Evolutionary conservation across 2,113 vertebrate genomes (phyloP), one percentile per base, ranked within the genome.

Genomic region (Furnarius figulus): DNA sequence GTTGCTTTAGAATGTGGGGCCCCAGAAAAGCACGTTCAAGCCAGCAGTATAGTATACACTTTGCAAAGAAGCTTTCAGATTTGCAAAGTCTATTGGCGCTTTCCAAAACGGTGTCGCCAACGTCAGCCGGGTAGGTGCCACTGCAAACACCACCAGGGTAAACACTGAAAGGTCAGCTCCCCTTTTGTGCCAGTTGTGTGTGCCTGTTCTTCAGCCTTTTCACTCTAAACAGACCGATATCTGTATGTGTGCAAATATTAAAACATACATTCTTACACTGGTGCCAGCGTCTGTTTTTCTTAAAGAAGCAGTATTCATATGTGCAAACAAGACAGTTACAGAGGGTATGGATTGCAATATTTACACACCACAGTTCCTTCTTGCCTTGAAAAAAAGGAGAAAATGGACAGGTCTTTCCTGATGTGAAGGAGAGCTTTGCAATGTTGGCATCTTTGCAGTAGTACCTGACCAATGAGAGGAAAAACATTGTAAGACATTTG

Each of bases 41-140:
- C 72, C 78, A 49, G 79, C 79, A 59, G 23, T 24, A 40, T 75
- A 93, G 90, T 56, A 61, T 81, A 90, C 1, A 21, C 67, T 96
- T 91, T 95, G 94, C 92, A 95, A 96, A 96, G 90, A 63, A 84
- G 79, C 92, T 90, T 96, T 97, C 93, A 96, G 87, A 19, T 86
- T 93, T 88, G 61, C 63, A 39, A 28, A 83, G 93, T 63, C 95
- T 52, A 31, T 30, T 86, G 92, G 65, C n/a, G 0, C 65, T 92
- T 90, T 94, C 87, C 25, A 39, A 75, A 95, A 71, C 27, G 0
- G 44, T 10, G 17, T 94, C 20, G 92, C 93, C 96, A 96, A 93
- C 31, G 23, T 96, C 96, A 96, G 96, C 95, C 83, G 4, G 61
- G 85, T 84, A 47, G 61, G 83, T 97, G 96, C 95, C 94, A 96